Conservation (phyloP, 2,888 invertebrate genomes). For the Baronia brevicornis region DNA sequence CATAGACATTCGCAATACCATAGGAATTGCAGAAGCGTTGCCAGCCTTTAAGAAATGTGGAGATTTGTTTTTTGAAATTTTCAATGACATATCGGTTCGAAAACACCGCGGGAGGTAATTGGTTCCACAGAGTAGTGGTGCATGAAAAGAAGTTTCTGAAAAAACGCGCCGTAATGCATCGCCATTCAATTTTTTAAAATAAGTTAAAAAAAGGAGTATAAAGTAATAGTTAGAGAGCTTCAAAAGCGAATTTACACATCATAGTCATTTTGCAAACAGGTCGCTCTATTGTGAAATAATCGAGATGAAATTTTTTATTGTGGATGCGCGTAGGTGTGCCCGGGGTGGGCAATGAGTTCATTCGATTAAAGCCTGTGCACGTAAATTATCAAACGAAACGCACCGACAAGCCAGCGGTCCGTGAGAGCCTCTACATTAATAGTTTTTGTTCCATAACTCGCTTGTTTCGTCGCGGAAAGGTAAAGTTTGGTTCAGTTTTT, state of each 20-base stretch:
- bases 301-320: constrained; percentile 53
- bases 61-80: too few species aligned
- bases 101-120: too few species aligned
- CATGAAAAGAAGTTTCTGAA: too few species aligned
- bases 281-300: constrained; percentile 34
- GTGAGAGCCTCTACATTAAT: constrained; percentile 65
- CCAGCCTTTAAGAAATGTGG: too few species aligned
- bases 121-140: too few species aligned
- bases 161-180: too few species aligned
- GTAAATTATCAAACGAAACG: constrained; percentile 72
- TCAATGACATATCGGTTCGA: too few species aligned
- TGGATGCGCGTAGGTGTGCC: constrained; percentile 27
- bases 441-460: constrained; percentile 64
- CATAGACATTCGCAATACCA: too few species aligned
- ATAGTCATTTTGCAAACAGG: constrained; percentile 13
- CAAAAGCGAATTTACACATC: constrained; percentile 1
- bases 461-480: constrained; percentile 51
- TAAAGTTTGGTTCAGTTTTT: constrained; percentile 28
- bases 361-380: constrained; percentile 72
- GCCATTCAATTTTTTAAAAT: too few species aligned
- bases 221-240: too few species aligned
- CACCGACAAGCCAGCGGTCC: constrained; percentile 65
- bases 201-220: too few species aligned
- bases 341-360: constrained; percentile 35
- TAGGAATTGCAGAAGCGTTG: too few species aligned